These are phyloP conservation scores for Chrysotoxum bicinctum DNA, from an alignment of 2,888 invertebrate genomes.

Conservation along the genomic window DNA sequence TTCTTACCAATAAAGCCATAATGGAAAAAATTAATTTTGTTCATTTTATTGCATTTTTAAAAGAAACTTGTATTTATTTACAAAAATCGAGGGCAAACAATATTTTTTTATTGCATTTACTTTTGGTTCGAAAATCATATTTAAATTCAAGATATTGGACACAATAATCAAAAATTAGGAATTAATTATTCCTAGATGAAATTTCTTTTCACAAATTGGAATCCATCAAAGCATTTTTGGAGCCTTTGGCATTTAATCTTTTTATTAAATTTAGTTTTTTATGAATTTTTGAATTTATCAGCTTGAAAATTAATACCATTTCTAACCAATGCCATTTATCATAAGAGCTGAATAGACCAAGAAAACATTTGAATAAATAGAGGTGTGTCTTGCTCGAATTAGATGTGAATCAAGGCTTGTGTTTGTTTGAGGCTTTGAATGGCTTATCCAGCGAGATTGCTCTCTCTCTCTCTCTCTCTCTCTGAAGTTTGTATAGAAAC, in stretches of 20 bases:
- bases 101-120: too few relatives aligned
- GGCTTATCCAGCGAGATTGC: background rate
- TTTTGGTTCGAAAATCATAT: too few relatives aligned
- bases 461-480: background rate
- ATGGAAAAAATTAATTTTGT: too few relatives aligned
- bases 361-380: background rate
- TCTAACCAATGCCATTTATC: slow-evolving; percentile 12
- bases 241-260: background rate
- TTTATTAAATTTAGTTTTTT: background rate
- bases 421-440: background rate
- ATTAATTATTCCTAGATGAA: background rate
- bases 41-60: too few relatives aligned
- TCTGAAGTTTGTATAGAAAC: background rate
- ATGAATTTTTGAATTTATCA: background rate
- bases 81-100: too few relatives aligned
- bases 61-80: too few relatives aligned
- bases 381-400: background rate
- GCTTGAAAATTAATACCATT: background rate
- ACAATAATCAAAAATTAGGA: background rate
- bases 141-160: too few relatives aligned
- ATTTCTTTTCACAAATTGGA: background rate
- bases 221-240: background rate
- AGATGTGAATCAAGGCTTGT: background rate
- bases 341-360: background rate
- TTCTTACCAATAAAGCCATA: too few relatives aligned